Evolutionary conservation across 2,888 invertebrate genomes (phyloP), one percentile per base, ranked within the genome.

Genomic region (Pristionchus mayeri): DNA sequence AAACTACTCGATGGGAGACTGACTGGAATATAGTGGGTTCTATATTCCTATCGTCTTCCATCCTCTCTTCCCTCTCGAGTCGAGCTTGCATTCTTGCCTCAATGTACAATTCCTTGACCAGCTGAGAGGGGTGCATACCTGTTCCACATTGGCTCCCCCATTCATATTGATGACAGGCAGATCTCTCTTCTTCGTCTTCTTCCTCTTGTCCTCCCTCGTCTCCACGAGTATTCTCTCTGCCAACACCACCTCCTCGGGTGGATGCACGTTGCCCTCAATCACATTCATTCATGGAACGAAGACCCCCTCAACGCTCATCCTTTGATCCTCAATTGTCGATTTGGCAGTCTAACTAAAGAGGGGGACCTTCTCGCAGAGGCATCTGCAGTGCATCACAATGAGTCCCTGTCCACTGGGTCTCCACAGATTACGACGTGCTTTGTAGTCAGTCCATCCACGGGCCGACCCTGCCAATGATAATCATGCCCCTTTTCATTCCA

Each of bases 341-440:
- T 54, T 54, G 24, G n/a, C n/a, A 1, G n/a, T n/a, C n/a, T 24
- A 54, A 24, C 54, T 24, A 21, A 24, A 54, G 18, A 54, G n/a
- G 21, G 6, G 21, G 54, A 78, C 78, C 78, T 78, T 78, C 50
- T 48, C 24, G 24, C 78, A 78, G 3, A 78, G 18, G 21, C 78
- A 78, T 78, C 52, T 48, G 21, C 48, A 50, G 27, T n/a, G 21
- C 78, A 50, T 78, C 16, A 27, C 78, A 30, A 50, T 78, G 18
- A 78, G 21, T 48, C 78, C 78, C 52, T 50, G 48, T 50, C 78
- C 78, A 27, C 37, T 44, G 2, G 34, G 34, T 40, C 37, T 30
- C 78, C 78, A 78, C 21, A 78, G 78, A 78, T 78, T 78, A 11
- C 52, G 37, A 48, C 48, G 78, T n/a, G 50, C 50, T 78, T 78